Percentiles rank a stretch among this genome's conserved stretches.
phyloP scores from a whole-genome alignment of 2,797 vertebrate genomes.

The Epinephelus awoara region DNA sequence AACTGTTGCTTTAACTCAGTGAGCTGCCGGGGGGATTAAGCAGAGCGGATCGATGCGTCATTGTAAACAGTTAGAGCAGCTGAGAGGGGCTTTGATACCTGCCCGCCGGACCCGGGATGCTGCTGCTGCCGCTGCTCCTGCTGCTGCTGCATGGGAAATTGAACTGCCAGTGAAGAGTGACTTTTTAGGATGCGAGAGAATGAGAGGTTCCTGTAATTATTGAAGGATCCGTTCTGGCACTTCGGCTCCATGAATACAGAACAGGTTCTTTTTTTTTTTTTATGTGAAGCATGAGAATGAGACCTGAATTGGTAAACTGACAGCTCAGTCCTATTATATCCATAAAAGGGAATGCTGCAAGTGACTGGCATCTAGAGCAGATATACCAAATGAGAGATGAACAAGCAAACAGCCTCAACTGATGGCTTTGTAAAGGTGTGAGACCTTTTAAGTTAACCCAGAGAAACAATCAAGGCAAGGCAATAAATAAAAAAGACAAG shows the following conservation, averaged over 20 bases:
- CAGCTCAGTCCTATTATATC: background rate
- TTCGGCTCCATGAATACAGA: constrained; percentile 32
- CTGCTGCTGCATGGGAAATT: constrained; percentile 35
- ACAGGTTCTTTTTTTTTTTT: background rate
- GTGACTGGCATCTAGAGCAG: background rate
- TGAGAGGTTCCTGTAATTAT: constrained; percentile 37
- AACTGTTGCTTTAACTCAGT: constrained; percentile 75
- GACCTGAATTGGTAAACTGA: background rate
- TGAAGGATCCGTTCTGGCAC: constrained; percentile 18
- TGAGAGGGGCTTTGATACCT: constrained; percentile 66
- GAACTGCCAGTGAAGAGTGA: constrained; percentile 46
- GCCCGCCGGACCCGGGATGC: constrained; percentile 34
- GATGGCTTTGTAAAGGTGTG: background rate
- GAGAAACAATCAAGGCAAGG: background rate
- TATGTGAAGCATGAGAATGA: background rate
- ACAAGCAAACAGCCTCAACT: background rate
- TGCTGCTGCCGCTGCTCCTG: background rate
- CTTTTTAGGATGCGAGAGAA: constrained; percentile 45
- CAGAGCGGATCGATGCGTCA: constrained; percentile 74
- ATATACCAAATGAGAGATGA: background rate
- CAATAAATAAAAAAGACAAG: constrained; percentile 19
- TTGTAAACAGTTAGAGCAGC: constrained; percentile 70
- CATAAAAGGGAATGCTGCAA: background rate
- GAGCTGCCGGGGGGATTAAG: constrained; percentile 55
- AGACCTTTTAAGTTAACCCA: background rate